Percentiles rank a stretch among this genome's conserved stretches.
phyloP scores from a whole-genome alignment of 2,797 vertebrate species.

The Phoxinus dragarum region DNA sequence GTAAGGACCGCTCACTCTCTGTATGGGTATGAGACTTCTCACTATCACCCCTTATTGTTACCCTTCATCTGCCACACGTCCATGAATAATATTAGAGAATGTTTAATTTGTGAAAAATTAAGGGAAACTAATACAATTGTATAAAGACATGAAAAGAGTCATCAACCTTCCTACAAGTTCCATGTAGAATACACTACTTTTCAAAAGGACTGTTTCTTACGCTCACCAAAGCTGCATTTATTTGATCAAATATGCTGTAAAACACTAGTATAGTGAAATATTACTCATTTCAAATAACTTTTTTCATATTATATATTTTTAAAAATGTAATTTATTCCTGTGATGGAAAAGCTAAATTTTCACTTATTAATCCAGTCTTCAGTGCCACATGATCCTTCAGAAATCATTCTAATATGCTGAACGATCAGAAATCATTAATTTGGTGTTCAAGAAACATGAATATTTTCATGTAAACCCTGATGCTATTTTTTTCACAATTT shows the following conservation, averaged over 20 bases:
- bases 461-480: too few relatives aligned
- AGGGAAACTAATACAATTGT: neutral
- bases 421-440: neutral
- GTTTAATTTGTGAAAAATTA: neutral
- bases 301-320: neutral
- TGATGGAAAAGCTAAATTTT: too few relatives aligned
- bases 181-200: too few relatives aligned
- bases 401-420: neutral
- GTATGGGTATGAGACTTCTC: slow-evolving; percentile 88
- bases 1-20: slow-evolving; percentile 97
- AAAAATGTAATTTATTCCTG: neutral
- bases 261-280: neutral
- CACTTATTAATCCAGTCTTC: neutral
- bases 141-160: neutral
- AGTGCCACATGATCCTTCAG: neutral
- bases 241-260: neutral
- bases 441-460: neutral
- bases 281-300: neutral
- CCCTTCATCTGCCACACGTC: too few relatives aligned
- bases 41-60: neutral
- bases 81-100: neutral
- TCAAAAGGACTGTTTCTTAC: too few relatives aligned
- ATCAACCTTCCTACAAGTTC: too few relatives aligned
- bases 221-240: too few relatives aligned
- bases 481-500: too few relatives aligned